These are phyloP conservation scores for Acrocephalus scirpaceus DNA, from an alignment of 2,797 vertebrate genomes.

Conservation along the genomic window DNA sequence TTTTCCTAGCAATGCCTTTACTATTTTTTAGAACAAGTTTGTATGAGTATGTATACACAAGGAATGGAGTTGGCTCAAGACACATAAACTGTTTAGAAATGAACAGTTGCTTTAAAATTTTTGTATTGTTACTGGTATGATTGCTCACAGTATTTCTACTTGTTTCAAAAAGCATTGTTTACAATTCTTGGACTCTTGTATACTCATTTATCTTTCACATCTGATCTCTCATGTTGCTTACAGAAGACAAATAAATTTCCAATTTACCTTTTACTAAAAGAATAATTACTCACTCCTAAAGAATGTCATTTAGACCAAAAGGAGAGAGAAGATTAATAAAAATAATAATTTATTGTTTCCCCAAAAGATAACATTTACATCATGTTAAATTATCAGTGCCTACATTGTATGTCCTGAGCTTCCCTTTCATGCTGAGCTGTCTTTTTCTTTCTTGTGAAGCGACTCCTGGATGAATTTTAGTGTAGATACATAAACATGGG, in stretches of 20 bases:
- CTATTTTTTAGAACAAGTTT: neutral
- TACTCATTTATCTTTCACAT: neutral
- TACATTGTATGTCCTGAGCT: neutral
- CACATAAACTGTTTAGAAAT: constrained; percentile 5
- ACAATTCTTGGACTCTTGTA: neutral
- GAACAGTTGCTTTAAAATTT: neutral
- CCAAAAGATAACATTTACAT: neutral
- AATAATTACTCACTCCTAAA: neutral
- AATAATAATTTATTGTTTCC: neutral
- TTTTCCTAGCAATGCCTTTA: neutral
- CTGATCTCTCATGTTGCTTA: neutral
- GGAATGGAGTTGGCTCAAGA: neutral
- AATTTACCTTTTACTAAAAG: neutral
- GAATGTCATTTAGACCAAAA: neutral
- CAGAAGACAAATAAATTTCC: neutral
- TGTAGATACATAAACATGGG: neutral
- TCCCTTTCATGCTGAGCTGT: neutral
- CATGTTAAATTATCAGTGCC: neutral
- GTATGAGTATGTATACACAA: neutral
- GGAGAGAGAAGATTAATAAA: neutral
- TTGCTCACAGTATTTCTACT: neutral
- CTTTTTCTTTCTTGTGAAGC: neutral
- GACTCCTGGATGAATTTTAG: neutral
- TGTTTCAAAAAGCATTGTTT: neutral
- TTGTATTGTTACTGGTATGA: neutral